A percentile compares a stretch with the other conserved stretches of the same genome.
phyloP scores from a whole-genome alignment of 2,888 invertebrate genomes.

The Synanthedon andrenaeformis region DNA sequence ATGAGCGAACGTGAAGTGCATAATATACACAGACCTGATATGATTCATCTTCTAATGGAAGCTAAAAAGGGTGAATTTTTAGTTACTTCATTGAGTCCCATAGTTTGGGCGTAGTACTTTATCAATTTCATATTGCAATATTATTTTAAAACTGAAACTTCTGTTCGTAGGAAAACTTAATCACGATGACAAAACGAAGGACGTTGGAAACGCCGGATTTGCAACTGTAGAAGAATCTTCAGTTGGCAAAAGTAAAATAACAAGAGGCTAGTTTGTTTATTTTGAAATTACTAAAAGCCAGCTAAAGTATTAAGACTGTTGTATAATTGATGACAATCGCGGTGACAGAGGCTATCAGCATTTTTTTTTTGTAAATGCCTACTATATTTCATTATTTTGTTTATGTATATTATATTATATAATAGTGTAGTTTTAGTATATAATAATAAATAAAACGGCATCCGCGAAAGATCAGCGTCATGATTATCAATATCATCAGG shows the following conservation, averaged over 20 bases:
- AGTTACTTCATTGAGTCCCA: constrained; percentile 1
- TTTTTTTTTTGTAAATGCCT: background rate
- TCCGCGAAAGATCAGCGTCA: too few species aligned
- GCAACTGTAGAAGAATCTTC: constrained; percentile 49
- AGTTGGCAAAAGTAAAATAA: constrained; percentile 27
- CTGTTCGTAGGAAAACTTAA: constrained; percentile 22
- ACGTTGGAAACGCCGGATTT: constrained; percentile 36
- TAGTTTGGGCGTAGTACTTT: constrained; percentile 18
- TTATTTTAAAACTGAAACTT: background rate
- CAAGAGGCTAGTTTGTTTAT: constrained; percentile 23
- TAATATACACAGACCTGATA: constrained; percentile 46
- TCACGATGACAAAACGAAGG: constrained; percentile 21
- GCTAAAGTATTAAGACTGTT: too few species aligned
- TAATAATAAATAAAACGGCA: too few species aligned
- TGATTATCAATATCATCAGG: too few species aligned
- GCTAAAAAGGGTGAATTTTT: constrained; percentile 22
- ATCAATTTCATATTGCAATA: constrained; percentile 7
- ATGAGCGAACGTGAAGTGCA: constrained; percentile 38
- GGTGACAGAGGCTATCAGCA: background rate
- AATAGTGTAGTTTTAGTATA: too few species aligned
- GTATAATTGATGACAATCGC: background rate
- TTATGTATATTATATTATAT: too few species aligned
- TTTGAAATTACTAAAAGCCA: background rate
- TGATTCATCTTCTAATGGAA: constrained; percentile 46
- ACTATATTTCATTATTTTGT: too few species aligned